phyloP scores from a whole-genome alignment of 2,113 vertebrate genomes.

The Aldabrachelys gigantea region DNA sequence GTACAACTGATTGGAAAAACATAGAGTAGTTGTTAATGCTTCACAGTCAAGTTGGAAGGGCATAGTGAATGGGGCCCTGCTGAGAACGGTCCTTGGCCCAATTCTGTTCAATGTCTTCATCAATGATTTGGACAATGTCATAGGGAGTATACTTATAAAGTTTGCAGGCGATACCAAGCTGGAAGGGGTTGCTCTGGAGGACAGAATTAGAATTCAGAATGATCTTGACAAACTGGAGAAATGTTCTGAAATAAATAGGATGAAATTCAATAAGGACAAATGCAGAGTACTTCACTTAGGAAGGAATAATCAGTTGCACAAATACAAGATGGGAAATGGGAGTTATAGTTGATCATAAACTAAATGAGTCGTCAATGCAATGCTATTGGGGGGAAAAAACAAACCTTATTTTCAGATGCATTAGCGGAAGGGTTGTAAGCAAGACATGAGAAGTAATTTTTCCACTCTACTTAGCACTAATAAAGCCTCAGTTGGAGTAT shows the following conservation, averaged over 20 bases:
- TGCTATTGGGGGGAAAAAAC: neutral
- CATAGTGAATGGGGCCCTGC: neutral
- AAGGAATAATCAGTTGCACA: neutral
- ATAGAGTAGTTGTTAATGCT: neutral
- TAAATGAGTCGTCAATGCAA: neutral
- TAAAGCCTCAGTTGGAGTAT: neutral
- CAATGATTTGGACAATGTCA: neutral
- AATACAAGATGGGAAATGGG: neutral
- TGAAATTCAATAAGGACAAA: neutral
- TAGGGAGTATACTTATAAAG: neutral
- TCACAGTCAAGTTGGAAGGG: neutral
- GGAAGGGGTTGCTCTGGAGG: no score
- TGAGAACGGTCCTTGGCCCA: neutral
- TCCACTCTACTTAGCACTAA: neutral
- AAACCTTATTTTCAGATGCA: neutral
- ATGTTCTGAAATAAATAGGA: neutral
- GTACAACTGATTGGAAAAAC: neutral
- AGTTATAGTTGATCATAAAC: neutral
- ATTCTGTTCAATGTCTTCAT: neutral
- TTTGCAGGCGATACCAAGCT: no score
- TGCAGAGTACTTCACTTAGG: neutral
- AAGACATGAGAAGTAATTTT: neutral
- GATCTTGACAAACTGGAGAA: neutral
- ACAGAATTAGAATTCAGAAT: no score
- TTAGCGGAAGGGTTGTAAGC: neutral